Base-by-base conservation (phyloP, 2,888 invertebrate genomes). In the Sisyra nigra region DNA sequence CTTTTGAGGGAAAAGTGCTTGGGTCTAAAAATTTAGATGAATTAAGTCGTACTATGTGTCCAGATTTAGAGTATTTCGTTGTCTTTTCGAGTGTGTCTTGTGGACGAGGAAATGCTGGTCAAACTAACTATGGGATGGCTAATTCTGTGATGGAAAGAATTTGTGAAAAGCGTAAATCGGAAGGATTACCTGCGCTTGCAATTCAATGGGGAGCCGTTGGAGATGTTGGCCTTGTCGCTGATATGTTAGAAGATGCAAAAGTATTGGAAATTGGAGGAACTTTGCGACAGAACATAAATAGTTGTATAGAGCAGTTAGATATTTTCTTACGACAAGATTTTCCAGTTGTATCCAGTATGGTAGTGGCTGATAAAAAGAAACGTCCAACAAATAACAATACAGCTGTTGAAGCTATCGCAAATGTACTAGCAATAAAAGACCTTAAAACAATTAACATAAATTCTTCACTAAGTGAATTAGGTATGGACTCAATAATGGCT, bases 401-500 rank as follows among this genome's bases (percentile, higher is more conserved):
- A 52, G 71, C 81, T 41, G 75, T 88, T 1, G 81, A 83, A 49
- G 73, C 82, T 15, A 79, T 86, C 2, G 69, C 78, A 44, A n/a
- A 14, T 39, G 33, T 45, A 46, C 15, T 47, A 71, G 74, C 74
- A 50, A 68, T 80, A 48, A 69, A 74, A 52, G 80, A 81, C 54
- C 59, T 74, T 55, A 84, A 79, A 61, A 73, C 72, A 0, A 72
- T 78, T 1, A 80, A 81, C 36, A 69, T 74, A 47, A 75, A 78
- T 54, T 72, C 78, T 1, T 76, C 80, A 0, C 66, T 97, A 2
- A 85, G 88, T 2, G 94, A 96, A 58, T 66, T 97, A 48, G 96
- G 96, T 29, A 85, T 97, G 79, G 94, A 97, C 65, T 94, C 94
- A 2, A 78, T 96, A 69, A 94, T 92, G 89, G 89, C 88, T 0